Base-by-base conservation (phyloP, 2,113 vertebrate species). In the Lophotis ruficrista region DNA sequence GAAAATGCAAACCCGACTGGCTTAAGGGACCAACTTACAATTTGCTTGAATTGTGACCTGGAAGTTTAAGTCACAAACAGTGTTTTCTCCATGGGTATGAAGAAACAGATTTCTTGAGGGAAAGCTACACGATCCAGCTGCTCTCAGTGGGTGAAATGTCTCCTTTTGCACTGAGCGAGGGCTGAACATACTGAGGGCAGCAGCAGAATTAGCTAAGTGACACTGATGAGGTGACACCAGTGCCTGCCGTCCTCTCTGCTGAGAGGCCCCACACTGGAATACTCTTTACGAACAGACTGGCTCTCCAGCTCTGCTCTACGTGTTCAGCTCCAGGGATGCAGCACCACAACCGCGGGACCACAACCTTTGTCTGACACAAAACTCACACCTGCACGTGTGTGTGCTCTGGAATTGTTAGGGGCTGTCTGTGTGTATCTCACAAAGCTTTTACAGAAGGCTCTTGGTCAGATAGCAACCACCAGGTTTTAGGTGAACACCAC, bases 271-370 rank as follows among this genome's bases (percentile, higher is more conserved):
- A 3, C 3, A 19, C 4, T 10, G 3, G 35, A 64, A 33, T 2
- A 8, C 43, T 23, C 11, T 3, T 51, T 23, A 30, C 6, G 27
- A 38, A 43, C 31, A 10, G 1, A 3, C 28, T 22, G 37, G 14
- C 56, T 47, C 64, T 21, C 8, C 30, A 15, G 41, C 41, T 43
- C 14, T 43, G 41, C 41, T 43, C 41, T 43, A 4, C 1, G n/a
- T 4, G 16, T 16, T 18, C 68, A 28, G 2, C 41, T 51, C 61
- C 41, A 4, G 0, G 11, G 54, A 56, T 6, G 43, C n/a, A 4
- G 43, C 3, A 25, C 30, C 48, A 53, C 27, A 60, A 66, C 38
- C 2, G 17, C 7, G 24, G 22, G 38, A 35, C 53, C 61, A 9
- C 20, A 3, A 33, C 48, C 72, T 60, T 17, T 15, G 41, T 43